phyloP scores from a whole-genome alignment of 2,797 vertebrate species.

The Tangara arthus region DNA sequence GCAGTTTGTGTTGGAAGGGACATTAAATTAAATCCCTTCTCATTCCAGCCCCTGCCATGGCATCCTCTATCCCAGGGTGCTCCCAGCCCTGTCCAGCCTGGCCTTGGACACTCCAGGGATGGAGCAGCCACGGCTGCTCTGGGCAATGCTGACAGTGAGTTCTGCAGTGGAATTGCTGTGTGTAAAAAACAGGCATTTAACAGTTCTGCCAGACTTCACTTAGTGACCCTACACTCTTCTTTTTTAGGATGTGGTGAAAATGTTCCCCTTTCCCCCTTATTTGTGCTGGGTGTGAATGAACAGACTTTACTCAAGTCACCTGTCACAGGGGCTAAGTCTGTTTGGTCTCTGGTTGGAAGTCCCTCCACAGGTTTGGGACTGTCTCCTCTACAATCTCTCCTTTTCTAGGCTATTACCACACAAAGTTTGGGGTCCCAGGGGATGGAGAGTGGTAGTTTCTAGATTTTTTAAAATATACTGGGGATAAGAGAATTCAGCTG shows the following conservation, averaged over 20 bases:
- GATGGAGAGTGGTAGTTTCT: not conserved
- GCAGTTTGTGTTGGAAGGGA: not conserved
- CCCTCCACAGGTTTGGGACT: not conserved
- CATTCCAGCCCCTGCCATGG: fast-evolving
- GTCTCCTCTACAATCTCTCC: not conserved
- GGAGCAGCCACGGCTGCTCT: not conserved
- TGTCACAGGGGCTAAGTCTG: not conserved
- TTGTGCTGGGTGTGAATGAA: not conserved
- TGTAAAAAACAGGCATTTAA: not conserved
- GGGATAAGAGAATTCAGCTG: not conserved
- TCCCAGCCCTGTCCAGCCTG: fast-evolving
- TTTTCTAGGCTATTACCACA: not conserved
- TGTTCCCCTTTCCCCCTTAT: not conserved
- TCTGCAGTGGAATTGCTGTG: not conserved
- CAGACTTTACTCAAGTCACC: not conserved
- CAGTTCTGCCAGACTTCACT: not conserved
- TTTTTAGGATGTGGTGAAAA: not conserved
- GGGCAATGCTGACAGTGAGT: not conserved
- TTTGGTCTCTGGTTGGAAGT: not conserved
- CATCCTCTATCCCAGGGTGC: fast-evolving
- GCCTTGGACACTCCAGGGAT: not conserved
- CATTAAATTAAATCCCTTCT: not conserved
- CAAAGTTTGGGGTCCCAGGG: not conserved
- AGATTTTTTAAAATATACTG: fast-evolving
- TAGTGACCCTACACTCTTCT: not conserved